These are phyloP conservation scores for Typhlichthys subterraneus DNA, from an alignment of 2,797 vertebrate species.

Conservation along the genomic window DNA sequence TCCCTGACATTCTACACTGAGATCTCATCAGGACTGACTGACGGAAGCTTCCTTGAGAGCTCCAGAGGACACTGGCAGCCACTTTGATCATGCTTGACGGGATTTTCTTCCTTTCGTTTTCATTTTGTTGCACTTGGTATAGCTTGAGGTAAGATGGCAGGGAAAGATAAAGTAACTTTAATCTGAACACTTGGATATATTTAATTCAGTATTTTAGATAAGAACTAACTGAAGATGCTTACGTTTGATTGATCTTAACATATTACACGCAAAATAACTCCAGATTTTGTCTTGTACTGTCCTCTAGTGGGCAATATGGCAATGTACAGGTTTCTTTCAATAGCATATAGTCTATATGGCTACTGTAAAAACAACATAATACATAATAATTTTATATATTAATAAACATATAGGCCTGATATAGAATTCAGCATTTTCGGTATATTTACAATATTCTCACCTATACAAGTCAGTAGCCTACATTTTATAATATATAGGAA, in stretches of 20 bases:
- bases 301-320: conserved; percentile 68
- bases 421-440: too few relatives aligned
- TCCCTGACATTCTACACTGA: conserved; percentile 13
- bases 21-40: conserved; percentile 37
- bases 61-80: conserved; percentile 24
- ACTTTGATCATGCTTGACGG: conserved; percentile 12
- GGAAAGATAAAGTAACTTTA: too few relatives aligned
- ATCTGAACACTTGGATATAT: too few relatives aligned
- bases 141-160: not conserved
- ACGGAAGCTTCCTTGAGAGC: not conserved
- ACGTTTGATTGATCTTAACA: not conserved
- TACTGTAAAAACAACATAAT: too few relatives aligned
- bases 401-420: too few relatives aligned
- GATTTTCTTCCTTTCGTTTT: conserved; percentile 7
- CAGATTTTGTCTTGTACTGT: conserved; percentile 56
- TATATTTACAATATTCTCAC: too few relatives aligned
- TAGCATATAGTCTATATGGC: too few relatives aligned
- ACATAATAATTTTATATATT: too few relatives aligned
- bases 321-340: conserved; percentile 22
- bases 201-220: not conserved
- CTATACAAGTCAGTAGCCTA: too few relatives aligned
- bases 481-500: too few relatives aligned
- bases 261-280: not conserved
- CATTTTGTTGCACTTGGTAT: conserved; percentile 8
- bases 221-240: not conserved